Evolutionary conservation across 35 echinoderm and acorn worm species (phyloP).

Genomic region (Diadema setosum): DNA sequence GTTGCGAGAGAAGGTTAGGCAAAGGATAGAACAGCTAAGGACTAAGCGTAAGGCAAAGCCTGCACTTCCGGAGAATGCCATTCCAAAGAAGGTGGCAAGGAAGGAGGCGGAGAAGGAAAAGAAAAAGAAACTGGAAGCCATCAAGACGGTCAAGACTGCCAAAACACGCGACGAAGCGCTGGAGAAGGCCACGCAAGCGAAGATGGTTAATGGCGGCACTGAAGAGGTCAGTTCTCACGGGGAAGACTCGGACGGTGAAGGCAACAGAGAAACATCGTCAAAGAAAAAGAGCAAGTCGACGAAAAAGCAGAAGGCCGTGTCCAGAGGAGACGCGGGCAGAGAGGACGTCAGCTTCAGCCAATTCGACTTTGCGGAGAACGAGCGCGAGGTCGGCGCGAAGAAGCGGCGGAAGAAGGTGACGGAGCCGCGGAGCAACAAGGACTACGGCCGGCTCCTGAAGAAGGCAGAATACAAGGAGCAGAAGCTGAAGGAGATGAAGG

Average conservation of each 20-base stretch:
- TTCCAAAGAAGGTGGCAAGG: constrained; percentile 34
- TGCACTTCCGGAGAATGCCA: background rate
- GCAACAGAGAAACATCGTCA: constrained; percentile 10
- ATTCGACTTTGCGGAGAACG: constrained; percentile 66
- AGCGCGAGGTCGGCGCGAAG: constrained; percentile 30
- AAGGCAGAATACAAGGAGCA: constrained; percentile 72
- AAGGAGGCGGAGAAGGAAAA: constrained; percentile 42
- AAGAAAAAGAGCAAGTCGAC: background rate
- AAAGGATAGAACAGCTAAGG: constrained; percentile 39
- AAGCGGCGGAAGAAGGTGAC: constrained; percentile 59
- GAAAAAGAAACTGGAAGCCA: constrained; percentile 23
- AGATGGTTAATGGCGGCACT: background rate
- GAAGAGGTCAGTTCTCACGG: background rate
- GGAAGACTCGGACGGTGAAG: background rate
- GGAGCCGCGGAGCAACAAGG: constrained; percentile 58
- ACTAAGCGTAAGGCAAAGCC: constrained; percentile 33
- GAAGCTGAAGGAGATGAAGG: constrained; percentile 76
- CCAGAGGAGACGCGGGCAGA: background rate
- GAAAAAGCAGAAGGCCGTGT: background rate
- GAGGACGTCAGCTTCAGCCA: constrained; percentile 63
- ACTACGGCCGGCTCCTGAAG: constrained; percentile 68
- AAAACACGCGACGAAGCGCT: background rate
- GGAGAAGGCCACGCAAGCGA: constrained; percentile 30
- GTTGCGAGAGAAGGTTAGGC: constrained; percentile 66
- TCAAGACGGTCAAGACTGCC: constrained; percentile 46